phyloP scores from a whole-genome alignment of 23 tunicate genomes.

The Oikopleura albicans region DNA sequence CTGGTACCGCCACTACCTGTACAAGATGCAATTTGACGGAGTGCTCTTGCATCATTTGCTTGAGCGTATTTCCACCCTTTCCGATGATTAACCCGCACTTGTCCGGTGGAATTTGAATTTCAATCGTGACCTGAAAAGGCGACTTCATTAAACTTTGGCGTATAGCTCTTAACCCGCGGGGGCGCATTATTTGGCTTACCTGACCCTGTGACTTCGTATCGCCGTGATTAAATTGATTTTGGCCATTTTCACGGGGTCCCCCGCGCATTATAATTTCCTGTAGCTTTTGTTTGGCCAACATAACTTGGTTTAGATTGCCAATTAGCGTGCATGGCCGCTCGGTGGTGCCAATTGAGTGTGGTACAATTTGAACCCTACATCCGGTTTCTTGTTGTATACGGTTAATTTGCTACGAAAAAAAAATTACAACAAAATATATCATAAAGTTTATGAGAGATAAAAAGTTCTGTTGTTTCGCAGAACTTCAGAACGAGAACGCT shows the following conservation, averaged over 20 bases:
- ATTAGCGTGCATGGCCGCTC: slow-evolving; percentile 91
- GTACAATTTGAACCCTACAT: slow-evolving; percentile 79
- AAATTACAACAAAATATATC: slow-evolving; percentile 42
- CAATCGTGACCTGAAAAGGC: slow-evolving; percentile 15
- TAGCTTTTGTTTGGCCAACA: slow-evolving; percentile 28
- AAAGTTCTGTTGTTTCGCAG: too few relatives aligned
- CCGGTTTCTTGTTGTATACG: slow-evolving; percentile 80
- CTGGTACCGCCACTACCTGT: too few relatives aligned
- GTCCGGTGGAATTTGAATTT: slow-evolving; percentile 59
- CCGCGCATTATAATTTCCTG: slow-evolving; percentile 5
- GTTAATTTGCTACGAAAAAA: slow-evolving; percentile 71
- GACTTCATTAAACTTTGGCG: slow-evolving; percentile 12
- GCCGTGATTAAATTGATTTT: not conserved
- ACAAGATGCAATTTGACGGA: not conserved
- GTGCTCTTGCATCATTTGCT: slow-evolving; percentile 12
- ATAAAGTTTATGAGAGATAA: not conserved
- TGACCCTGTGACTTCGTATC: not conserved
- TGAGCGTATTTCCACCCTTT: slow-evolving; percentile 87
- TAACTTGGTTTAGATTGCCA: slow-evolving; percentile 82
- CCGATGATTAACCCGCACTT: slow-evolving; percentile 95
- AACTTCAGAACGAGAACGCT: too few relatives aligned
- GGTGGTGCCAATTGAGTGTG: slow-evolving; percentile 43
- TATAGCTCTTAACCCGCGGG: too few relatives aligned
- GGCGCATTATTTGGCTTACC: not conserved
- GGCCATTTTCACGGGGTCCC: slow-evolving; percentile 16